Conservation (phyloP, 1,140 invertebrate genomes). For the Calephelis nemesis region DNA sequence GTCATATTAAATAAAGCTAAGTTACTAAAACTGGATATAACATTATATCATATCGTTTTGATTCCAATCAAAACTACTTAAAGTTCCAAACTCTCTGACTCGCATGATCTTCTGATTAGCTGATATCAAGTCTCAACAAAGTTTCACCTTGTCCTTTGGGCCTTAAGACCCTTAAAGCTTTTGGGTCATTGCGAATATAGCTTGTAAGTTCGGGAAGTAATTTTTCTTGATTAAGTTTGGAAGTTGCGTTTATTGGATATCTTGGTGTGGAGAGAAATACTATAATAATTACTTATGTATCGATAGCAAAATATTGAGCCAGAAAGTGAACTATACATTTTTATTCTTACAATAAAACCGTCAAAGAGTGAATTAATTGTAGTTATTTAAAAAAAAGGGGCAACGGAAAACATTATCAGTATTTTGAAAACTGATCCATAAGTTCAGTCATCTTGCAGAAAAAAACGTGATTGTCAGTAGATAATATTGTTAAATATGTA, state of each 20-base stretch:
- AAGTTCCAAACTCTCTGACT: background rate
- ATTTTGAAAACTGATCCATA: no score
- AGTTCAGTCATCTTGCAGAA: no score
- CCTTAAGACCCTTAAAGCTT: conserved; percentile 1
- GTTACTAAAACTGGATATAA: no score
- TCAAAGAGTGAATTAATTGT: no score
- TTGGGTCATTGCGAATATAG: conserved; percentile 1
- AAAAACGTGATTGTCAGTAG: no score
- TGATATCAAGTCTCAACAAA: background rate
- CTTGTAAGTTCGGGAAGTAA: conserved; percentile 5
- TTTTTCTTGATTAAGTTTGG: conserved; percentile 4
- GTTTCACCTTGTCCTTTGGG: conserved; percentile 3
- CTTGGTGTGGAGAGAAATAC: background rate
- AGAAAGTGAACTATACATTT: background rate
- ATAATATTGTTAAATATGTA: no score
- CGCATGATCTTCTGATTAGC: background rate
- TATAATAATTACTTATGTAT: background rate
- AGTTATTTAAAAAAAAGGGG: no score
- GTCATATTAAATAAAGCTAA: no score
- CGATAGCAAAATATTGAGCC: no score
- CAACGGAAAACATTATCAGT: no score
- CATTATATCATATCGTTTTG: no score
- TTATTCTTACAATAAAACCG: no score
- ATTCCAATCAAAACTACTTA: conserved; percentile 1
- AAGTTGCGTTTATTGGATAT: background rate